Evolutionary conservation across 2,113 vertebrate genomes (phyloP).

Genomic region (Leucopternis melanops): DNA sequence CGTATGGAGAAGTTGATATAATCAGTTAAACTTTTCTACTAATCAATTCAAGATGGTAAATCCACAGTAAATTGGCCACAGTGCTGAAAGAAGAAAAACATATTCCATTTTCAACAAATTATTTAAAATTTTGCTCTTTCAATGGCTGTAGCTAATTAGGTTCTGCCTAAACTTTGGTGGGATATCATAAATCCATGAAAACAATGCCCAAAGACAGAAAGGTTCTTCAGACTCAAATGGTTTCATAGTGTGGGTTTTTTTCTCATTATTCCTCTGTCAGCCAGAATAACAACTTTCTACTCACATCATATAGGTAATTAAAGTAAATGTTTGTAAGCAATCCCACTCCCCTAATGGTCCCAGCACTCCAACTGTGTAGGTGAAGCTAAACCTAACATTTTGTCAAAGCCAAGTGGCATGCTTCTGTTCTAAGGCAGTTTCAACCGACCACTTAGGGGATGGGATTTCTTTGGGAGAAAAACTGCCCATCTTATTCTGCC

Average conservation of each 20-base stretch:
- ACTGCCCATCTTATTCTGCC: neutral
- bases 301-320: neutral
- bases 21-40: neutral
- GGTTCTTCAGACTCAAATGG: neutral
- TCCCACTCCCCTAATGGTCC: accelerated
- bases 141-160: neutral
- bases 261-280: neutral
- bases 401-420: neutral
- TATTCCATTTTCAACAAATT: neutral
- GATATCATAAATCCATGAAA: neutral
- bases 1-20: neutral
- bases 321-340: neutral
- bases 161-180: neutral
- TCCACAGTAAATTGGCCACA: neutral
- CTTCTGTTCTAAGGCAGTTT: neutral
- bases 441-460: neutral
- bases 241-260: neutral
- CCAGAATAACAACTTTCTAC: neutral
- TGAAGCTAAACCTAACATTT: neutral
- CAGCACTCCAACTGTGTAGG: neutral
- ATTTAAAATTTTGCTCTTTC: neutral
- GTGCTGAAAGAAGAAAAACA: neutral
- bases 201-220: neutral
- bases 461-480: neutral
- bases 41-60: neutral